Base-by-base conservation (phyloP, 2,888 invertebrate species). In the Neocrepidodera transversa region DNA sequence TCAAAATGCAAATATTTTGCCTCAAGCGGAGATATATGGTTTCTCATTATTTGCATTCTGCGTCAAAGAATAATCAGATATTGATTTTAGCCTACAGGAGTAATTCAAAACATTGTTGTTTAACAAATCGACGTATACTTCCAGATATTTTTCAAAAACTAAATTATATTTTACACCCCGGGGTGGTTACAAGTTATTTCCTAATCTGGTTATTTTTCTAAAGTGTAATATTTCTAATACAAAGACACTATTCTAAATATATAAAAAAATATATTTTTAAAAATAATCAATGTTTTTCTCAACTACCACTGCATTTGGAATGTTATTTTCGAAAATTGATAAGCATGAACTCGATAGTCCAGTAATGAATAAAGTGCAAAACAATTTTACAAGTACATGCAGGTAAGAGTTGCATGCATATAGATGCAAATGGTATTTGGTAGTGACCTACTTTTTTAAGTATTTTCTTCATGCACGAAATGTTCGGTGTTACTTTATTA, bases 1-100 rank as follows among this genome's bases (percentile, higher is more conserved):
- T 45, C 36, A 45, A 54, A 45, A 54, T 54, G 54, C 54, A 47
- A 47, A 54, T 54, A 54, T 54, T 54, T 54, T 36, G 54, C 54
- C 54, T 47, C 35, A 5, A 36, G 47, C 45, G 11, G 45, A 54
- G 54, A 54, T 54, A 36, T 54, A 54, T 47, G 54, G 54, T 36
- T 45, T 54, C 54, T 54, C 54, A 54, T 54, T 54, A 54, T 54
- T 54, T 32, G 36, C 17, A 47, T 45, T 45, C 36, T 16, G 26
- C 45, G 45, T 45, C 36, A 47, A 54, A 54, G 54, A 54, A 45
- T 47, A 54, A 54, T 45, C 45, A 54, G 36, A 17, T 54, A 54
- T 54, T 28, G 54, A 54, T 54, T 54, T 54, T 17, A 14, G 54
- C 54, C 35, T 36, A 23, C 2, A 36, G 54, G 23, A 2, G 26